Evolutionary conservation across 2,113 vertebrate species (phyloP), one percentile per base, ranked within the genome.

Genomic region (Pleuronectes platessa): DNA sequence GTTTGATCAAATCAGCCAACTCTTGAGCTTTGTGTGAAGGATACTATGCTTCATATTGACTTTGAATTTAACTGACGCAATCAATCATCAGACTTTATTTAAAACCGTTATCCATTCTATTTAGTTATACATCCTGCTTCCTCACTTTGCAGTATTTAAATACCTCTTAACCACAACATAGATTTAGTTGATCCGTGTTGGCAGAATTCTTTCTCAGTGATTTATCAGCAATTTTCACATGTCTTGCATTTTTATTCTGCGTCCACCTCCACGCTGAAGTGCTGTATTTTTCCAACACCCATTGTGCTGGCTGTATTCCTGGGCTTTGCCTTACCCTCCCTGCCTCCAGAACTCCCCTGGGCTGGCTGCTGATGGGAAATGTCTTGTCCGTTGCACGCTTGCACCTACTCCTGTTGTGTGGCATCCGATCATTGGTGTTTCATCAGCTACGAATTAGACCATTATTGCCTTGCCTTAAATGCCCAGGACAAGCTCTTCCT

Each of bases 281-380:
- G 58, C 26, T 58, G 47, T 82, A 27, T 37, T 40, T 62, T 74
- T 83, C 68, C 49, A 72, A 54, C 83, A 83, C 79, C 71, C 85
- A 62, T 66, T 78, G 73, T 74, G 21, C 61, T 82, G 71, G 81
- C 80, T 77, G 17, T 26, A 10, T 77, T 75, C 69, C 79, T 53
- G 27, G 47, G 13, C 68, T 79, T 78, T 51, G 24, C 0, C 17
- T 61, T 64, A 31, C 63, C 74, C 23, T 62, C 62, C 72, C 17
- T 77, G 8, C 69, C 49, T 84, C 71, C 54, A 68, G 23, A 71
- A 56, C 54, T 79, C 58, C 53, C 66, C 54, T 31, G 47, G 55
- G 31, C 65, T 59, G 31, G 18, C 76, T 67, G 53, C 51, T 47
- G 47, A 71, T 37, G 47, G 55, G 14, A 55, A 60, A 63, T 31